phyloP scores from a whole-genome alignment of 2,113 vertebrate species.

The Peromyscus maniculatus region DNA sequence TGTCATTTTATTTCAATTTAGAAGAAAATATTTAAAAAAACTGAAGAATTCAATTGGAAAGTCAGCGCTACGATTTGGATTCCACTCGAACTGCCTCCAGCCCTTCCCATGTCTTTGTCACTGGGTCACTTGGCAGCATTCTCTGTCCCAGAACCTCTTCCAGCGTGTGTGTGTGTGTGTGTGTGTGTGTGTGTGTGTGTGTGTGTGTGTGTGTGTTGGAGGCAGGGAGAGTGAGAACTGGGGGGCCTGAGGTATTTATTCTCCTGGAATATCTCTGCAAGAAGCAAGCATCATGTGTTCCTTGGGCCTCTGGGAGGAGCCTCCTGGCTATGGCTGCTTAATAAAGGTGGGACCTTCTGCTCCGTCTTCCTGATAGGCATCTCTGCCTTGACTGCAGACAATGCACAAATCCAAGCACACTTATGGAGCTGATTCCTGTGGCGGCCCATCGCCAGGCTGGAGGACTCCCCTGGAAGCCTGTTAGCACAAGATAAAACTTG shows the following conservation, averaged over 20 bases:
- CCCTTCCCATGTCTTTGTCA: accelerated
- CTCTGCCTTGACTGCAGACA: conserved; percentile 51
- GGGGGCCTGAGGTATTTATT: not conserved
- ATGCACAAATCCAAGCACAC: not conserved
- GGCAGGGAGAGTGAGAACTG: not conserved
- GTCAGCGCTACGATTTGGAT: not conserved
- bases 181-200: not conserved
- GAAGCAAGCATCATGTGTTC: not conserved
- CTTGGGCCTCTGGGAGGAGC: not conserved
- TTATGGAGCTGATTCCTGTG: conserved; percentile 31
- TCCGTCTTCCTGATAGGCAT: accelerated
- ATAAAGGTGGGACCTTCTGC: not conserved
- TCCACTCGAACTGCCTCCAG: not conserved
- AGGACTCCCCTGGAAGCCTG: conserved; percentile 27
- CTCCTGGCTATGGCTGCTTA: not conserved
- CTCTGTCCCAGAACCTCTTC: not conserved
- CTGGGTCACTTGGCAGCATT: not conserved
- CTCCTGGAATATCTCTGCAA: not conserved
- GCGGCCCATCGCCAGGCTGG: conserved; percentile 15
- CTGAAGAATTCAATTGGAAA: not conserved
- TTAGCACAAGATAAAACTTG: conserved; percentile 79
- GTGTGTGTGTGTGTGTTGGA: not conserved
- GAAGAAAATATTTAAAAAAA: not conserved
- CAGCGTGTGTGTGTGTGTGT: not conserved
- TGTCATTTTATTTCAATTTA: not conserved